These are phyloP conservation scores for Onychomys torridus DNA, from an alignment of 2,797 vertebrate genomes.

Conservation along the genomic window DNA sequence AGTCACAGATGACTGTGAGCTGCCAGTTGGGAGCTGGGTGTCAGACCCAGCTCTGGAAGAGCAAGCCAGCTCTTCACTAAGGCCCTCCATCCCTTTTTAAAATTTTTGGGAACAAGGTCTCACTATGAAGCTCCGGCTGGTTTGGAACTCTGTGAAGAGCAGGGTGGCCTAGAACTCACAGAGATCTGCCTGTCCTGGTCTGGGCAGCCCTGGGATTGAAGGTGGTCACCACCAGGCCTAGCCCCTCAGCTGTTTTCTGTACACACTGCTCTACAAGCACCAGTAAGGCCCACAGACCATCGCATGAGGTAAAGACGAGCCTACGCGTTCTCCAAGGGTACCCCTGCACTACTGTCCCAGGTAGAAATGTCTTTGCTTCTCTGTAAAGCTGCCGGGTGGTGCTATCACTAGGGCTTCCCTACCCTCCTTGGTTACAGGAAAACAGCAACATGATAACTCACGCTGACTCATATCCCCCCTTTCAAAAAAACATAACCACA, in stretches of 20 bases:
- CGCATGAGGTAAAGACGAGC: not conserved
- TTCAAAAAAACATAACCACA: slow-evolving; percentile 26
- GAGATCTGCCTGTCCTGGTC: not conserved
- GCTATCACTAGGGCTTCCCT: slow-evolving; percentile 30
- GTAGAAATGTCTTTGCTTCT: not conserved
- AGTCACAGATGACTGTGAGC: not conserved
- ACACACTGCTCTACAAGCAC: not conserved
- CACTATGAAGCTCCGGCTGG: not conserved
- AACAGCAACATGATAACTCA: not conserved
- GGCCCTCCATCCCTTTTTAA: too few species aligned
- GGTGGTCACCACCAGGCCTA: not conserved
- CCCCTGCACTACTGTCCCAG: too few species aligned
- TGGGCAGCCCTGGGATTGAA: not conserved
- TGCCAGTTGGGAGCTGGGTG: not conserved
- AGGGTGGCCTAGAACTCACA: not conserved
- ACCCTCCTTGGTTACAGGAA: slow-evolving; percentile 11
- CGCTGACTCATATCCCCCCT: slow-evolving; percentile 69
- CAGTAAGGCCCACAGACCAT: not conserved
- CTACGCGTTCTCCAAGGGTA: not conserved
- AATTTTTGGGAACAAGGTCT: not conserved
- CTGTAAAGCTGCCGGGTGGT: not conserved
- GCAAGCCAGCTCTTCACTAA: not conserved
- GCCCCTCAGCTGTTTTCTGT: not conserved
- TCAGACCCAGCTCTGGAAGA: not conserved
- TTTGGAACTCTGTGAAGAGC: not conserved